Evolutionary conservation across 2,888 invertebrate genomes (phyloP).

Genomic region (Rosalia funebris): DNA sequence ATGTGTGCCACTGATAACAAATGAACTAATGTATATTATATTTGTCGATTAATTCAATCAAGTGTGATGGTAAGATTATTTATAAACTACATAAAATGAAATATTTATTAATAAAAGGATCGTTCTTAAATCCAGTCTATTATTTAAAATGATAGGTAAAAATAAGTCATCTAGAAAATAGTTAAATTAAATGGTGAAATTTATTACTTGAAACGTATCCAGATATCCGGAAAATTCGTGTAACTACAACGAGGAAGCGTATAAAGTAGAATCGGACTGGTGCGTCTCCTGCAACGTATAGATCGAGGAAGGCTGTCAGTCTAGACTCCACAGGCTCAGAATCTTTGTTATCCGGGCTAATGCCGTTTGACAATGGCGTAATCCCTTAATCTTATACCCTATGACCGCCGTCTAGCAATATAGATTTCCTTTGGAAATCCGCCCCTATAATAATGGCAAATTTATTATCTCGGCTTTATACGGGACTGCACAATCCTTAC

Average conservation of each 20-base stretch:
- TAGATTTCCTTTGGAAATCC: constrained; percentile 28
- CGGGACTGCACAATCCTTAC: not conserved
- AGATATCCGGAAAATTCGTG: not conserved
- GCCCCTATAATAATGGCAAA: constrained; percentile 24
- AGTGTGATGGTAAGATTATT: no score
- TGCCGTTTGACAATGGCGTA: constrained; percentile 56
- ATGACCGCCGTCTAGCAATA: constrained; percentile 45
- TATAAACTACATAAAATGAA: no score
- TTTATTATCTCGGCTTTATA: constrained; percentile 15
- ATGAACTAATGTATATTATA: no score
- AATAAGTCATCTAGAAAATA: no score
- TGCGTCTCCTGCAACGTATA: constrained; percentile 9
- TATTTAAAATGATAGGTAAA: no score
- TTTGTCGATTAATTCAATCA: no score
- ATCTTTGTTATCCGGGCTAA: constrained; percentile 57
- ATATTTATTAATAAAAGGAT: no score
- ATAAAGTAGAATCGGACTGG: not conserved
- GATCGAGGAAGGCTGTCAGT: constrained; percentile 37
- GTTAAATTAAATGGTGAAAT: no score
- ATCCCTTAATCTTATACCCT: constrained; percentile 55
- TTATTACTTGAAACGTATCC: not conserved
- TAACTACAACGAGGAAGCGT: not conserved
- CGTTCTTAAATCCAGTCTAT: no score
- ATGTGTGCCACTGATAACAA: no score
- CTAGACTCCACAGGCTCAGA: constrained; percentile 37